phyloP scores from a whole-genome alignment of 1,140 invertebrate genomes.

The Micrasema minimum region DNA sequence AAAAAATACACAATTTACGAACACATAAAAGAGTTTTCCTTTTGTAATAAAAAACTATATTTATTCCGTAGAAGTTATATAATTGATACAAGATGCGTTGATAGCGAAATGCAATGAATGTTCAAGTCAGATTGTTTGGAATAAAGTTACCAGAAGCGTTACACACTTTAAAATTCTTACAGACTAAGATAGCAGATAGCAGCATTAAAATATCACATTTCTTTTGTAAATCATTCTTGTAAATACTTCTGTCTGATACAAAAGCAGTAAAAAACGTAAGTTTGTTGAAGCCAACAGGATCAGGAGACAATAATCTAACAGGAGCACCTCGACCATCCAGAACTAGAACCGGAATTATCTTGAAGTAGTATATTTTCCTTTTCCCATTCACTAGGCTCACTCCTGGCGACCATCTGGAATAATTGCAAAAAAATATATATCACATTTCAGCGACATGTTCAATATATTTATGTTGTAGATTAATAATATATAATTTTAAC shows the following conservation, averaged over 20 bases:
- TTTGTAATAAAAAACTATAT: conserved; percentile 46
- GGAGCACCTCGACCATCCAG: conserved; percentile 41
- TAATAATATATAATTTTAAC: too few species aligned
- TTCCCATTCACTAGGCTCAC: too few species aligned
- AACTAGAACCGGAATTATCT: background rate
- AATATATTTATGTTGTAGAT: too few species aligned
- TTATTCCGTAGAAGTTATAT: conserved; percentile 47
- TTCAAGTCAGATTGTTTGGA: conserved; percentile 39
- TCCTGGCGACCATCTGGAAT: too few species aligned
- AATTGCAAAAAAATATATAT: too few species aligned
- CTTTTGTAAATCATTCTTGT: conserved; percentile 43
- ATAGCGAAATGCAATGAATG: conserved; percentile 50
- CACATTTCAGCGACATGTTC: too few species aligned
- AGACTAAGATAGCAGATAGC: conserved; percentile 49
- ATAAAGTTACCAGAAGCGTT: conserved; percentile 51
- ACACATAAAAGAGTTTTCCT: conserved; percentile 3
- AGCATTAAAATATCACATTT: conserved; percentile 53
- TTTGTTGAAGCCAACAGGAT: conserved; percentile 36
- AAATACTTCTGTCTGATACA: conserved; percentile 41
- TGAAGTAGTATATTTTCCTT: too few species aligned
- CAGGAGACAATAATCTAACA: conserved; percentile 15
- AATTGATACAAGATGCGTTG: conserved; percentile 51
- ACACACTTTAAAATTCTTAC: conserved; percentile 50
- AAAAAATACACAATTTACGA: background rate
- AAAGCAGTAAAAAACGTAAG: conserved; percentile 49